Percentiles rank a stretch among this genome's conserved stretches.
These are phyloP conservation scores for Tetragonula carbonaria DNA, from an alignment of 2,888 invertebrate species.

Conservation along the genomic window DNA sequence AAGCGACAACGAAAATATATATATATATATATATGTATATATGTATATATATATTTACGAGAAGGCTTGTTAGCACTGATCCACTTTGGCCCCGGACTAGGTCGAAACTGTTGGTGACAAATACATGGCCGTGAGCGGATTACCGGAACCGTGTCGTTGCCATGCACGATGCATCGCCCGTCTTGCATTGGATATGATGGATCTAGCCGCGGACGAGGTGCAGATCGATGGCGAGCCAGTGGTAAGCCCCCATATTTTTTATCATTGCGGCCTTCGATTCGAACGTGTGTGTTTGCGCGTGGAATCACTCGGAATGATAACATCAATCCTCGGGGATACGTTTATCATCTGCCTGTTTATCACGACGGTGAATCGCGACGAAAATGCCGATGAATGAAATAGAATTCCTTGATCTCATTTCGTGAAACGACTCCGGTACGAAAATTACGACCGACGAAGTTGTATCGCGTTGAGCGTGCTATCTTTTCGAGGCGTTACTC, in stretches of 20 bases:
- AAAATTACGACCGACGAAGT: background rate
- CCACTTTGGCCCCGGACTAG: conserved; percentile 84
- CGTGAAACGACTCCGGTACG: background rate
- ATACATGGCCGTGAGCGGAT: conserved; percentile 98
- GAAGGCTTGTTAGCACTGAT: conserved; percentile 57
- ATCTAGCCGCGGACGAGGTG: conserved; percentile 92
- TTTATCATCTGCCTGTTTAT: background rate
- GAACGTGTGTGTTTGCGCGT: background rate
- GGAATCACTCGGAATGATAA: background rate
- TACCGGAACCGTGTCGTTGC: conserved; percentile 95
- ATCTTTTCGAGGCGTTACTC: too few species aligned
- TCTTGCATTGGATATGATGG: conserved; percentile 98
- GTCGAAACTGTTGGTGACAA: conserved; percentile 99
- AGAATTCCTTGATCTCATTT: background rate
- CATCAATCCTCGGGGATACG: background rate
- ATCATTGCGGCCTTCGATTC: background rate
- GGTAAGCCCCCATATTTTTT: conserved; percentile 84
- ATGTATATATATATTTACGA: conserved; percentile 39
- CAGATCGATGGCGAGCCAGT: conserved; percentile 94
- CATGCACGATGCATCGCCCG: conserved; percentile 96
- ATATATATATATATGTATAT: too few species aligned
- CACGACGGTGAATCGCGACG: background rate
- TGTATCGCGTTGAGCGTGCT: background rate
- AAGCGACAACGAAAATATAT: background rate
- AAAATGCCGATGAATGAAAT: background rate